Conservation (phyloP, 2,113 vertebrate genomes). For the Xenotilapia flavipinnis region DNA sequence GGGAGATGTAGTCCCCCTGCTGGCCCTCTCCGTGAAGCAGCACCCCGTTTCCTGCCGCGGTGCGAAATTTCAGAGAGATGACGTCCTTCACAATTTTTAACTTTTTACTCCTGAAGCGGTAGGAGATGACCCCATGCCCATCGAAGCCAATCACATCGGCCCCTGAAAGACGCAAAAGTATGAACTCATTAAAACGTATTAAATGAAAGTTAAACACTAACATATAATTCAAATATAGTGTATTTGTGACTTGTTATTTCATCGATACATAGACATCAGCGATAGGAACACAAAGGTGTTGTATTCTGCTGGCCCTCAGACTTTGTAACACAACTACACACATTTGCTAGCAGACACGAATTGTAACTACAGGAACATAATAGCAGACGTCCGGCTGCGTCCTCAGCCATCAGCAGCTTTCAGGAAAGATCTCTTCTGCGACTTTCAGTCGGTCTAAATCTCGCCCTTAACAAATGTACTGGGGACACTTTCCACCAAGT, state of each 20-base stretch:
- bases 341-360: neutral
- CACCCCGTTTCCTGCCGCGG: slow-evolving; percentile 83
- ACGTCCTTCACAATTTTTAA: slow-evolving; percentile 90
- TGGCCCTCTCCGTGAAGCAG: slow-evolving; percentile 94
- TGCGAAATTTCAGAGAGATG: slow-evolving; percentile 90
- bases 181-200: neutral
- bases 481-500: neutral
- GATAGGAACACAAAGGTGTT: accelerated
- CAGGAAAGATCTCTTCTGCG: neutral
- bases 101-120: slow-evolving; percentile 92
- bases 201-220: neutral
- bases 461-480: accelerated
- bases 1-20: slow-evolving; percentile 91
- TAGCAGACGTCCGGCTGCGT: neutral
- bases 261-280: neutral
- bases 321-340: neutral
- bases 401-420: neutral
- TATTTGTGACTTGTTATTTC: neutral
- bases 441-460: neutral
- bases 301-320: accelerated
- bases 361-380: accelerated
- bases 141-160: slow-evolving; percentile 94
- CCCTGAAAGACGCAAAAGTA: slow-evolving; percentile 67
- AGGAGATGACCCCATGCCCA: slow-evolving; percentile 85
- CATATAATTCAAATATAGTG: neutral